phyloP scores from a whole-genome alignment of 2,113 vertebrate species.

The Hippocampus abdominalis region DNA sequence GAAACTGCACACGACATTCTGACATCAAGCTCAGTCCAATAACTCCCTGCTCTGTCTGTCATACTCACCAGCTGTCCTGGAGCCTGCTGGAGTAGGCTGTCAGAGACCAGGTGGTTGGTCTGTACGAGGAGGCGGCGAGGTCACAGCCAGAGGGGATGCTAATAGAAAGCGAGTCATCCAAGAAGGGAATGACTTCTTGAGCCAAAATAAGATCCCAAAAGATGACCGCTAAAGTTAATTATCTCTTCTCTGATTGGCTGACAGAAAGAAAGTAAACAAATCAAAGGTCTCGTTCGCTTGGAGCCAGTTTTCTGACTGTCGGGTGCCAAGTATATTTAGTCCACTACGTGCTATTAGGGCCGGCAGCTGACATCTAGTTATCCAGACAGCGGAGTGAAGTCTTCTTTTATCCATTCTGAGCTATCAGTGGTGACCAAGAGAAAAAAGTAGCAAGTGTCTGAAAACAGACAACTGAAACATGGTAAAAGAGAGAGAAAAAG shows the following conservation, averaged over 20 bases:
- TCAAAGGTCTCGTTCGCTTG: slow-evolving; percentile 24
- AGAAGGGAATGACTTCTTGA: slow-evolving; percentile 45
- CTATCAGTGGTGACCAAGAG: slow-evolving; percentile 13
- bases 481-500: slow-evolving; percentile 6
- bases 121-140: slow-evolving; percentile 21
- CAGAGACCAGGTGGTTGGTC: slow-evolving; percentile 60
- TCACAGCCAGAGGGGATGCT: slow-evolving; percentile 32
- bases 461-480: slow-evolving; percentile 4
- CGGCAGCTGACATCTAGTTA: slow-evolving; percentile 52
- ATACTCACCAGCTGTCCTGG: slow-evolving; percentile 53
- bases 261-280: slow-evolving; percentile 27
- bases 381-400: slow-evolving; percentile 37
- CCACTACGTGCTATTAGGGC: slow-evolving; percentile 51
- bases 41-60: slow-evolving; percentile 19
- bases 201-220: slow-evolving; percentile 52
- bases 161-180: slow-evolving; percentile 36
- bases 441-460: not conserved
- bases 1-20: slow-evolving; percentile 34
- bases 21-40: slow-evolving; percentile 28
- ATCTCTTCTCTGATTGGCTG: slow-evolving; percentile 46
- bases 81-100: slow-evolving; percentile 51
- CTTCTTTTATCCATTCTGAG: slow-evolving; percentile 32
- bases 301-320: slow-evolving; percentile 17
- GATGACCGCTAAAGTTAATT: slow-evolving; percentile 49
- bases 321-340: slow-evolving; percentile 57